These are phyloP conservation scores for Rhagoletis pomonella DNA, from an alignment of 1,140 invertebrate species.

Conservation along the genomic window DNA sequence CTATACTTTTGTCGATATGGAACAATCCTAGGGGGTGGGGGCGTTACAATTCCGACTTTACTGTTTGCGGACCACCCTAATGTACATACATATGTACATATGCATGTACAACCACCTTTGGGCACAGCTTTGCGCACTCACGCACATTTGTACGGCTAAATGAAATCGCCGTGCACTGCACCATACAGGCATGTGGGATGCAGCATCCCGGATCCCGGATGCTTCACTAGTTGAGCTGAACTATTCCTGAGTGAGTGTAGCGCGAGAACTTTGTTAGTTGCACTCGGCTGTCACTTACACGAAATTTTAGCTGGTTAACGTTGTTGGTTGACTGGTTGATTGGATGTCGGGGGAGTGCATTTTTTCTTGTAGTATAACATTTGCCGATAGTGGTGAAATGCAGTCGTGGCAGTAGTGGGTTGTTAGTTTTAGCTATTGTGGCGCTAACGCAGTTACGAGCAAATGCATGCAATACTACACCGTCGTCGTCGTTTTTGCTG, in stretches of 20 bases:
- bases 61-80: neutral
- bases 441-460: neutral
- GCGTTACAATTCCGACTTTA: neutral
- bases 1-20: no score
- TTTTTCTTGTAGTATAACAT: neutral
- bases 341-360: neutral
- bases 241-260: neutral
- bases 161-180: neutral
- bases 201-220: neutral
- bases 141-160: constrained; percentile 12
- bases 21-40: neutral
- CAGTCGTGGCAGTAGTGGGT: neutral
- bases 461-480: neutral
- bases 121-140: neutral
- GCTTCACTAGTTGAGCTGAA: neutral
- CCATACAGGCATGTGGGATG: neutral
- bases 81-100: neutral
- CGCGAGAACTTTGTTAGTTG: neutral
- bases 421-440: neutral
- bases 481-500: neutral
- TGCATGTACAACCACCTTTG: neutral
- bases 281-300: constrained; percentile 21
- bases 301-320: constrained; percentile 7
- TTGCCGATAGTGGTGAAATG: neutral
- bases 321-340: neutral